Percentiles rank a stretch among this genome's conserved stretches.
Conservation (phyloP, 2,888 invertebrate genomes). For the Spicauda simplicius region DNA sequence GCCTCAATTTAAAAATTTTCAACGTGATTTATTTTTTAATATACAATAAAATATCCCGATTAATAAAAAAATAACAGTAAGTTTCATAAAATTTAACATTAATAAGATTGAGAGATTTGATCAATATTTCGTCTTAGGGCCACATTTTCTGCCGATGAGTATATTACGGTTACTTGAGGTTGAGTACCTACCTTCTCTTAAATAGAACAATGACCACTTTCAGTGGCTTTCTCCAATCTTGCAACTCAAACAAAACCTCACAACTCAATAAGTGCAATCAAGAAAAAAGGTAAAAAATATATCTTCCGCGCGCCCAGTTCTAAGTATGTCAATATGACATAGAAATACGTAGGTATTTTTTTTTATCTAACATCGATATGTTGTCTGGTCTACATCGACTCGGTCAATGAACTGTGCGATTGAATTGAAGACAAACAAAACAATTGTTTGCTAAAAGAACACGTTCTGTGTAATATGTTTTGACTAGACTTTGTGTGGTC, state of each 20-base stretch:
- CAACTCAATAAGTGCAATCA: conserved; percentile 1
- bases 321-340: neutral
- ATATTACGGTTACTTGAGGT: too few species aligned
- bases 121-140: too few species aligned
- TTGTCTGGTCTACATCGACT: conserved; percentile 6
- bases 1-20: too few species aligned
- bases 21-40: too few species aligned
- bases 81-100: too few species aligned
- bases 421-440: conserved; percentile 1
- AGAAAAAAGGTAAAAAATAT: neutral
- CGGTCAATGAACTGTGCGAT: conserved; percentile 2
- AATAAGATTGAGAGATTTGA: too few species aligned
- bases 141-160: too few species aligned
- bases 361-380: neutral
- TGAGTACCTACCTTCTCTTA: too few species aligned
- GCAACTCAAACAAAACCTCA: neutral
- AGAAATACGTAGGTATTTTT: neutral
- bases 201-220: too few species aligned
- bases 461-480: conserved; percentile 10
- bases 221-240: too few species aligned
- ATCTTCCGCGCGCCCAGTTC: neutral
- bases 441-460: conserved; percentile 14
- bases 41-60: too few species aligned
- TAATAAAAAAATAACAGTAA: too few species aligned
- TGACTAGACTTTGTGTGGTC: conserved; percentile 5